Base-by-base conservation (phyloP, 1,140 invertebrate species). In the Popillia japonica region DNA sequence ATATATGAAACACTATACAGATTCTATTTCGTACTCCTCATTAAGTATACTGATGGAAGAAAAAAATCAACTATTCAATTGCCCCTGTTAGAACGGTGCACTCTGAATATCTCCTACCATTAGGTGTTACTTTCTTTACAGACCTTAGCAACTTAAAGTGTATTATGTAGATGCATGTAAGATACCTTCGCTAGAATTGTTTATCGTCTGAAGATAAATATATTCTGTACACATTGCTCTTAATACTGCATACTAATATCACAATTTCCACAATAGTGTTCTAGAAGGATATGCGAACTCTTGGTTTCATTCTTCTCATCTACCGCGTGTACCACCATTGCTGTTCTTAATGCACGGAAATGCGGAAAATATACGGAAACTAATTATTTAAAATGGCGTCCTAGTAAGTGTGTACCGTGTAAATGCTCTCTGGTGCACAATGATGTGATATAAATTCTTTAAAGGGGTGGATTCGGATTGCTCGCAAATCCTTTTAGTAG, bases 371-470 rank as follows among this genome's bases (percentile, higher is more conserved):
- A n/a, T 55, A 55, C 6, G 48, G 48, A 55, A 55, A 55, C 14
- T 55, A 55, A 55, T 55, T 55, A 55, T 55, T 55, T 55, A 55
- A 55, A 55, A 55, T 55, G 11, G 48, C 11, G 48, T 55, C 48
- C 6, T n/a, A 17, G 48, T 17, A 17, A 55, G 48, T n/a, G 48
- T 55, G 17, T 44, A n/a, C 48, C 48, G 48, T n/a, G 17, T 55
- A 55, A 17, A 55, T 55, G 48, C 48, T 55, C 14, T 55, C 48
- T 55, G 48, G 48, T 17, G 48, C 48, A 68, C 27, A 68, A 23
- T 68, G 61, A 68, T 68, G 61, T 10, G 61, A 27, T 27, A 68
- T 68, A 68, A 34, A 68, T 34, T 68, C 61, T 68, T 27, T 68
- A 68, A 27, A 22, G 22, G 61, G 61, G 20, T 10, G 27, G 61